Percentiles rank a stretch among this genome's conserved stretches.
Conservation (phyloP, 2,797 vertebrate species). For the Anniella stebbinsi region DNA sequence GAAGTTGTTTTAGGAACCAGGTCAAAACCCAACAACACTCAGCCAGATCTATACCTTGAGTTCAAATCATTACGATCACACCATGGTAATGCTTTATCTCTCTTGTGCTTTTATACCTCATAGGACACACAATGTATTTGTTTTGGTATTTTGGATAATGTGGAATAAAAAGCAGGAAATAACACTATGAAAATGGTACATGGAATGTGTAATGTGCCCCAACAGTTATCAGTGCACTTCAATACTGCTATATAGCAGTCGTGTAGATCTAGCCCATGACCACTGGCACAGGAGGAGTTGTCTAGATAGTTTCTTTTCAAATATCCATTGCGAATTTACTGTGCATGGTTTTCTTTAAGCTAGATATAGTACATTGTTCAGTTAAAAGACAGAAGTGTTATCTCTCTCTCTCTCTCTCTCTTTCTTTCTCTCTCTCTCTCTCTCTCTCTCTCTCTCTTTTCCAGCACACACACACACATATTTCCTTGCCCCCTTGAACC, state of each 20-base stretch:
- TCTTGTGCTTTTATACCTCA: too few species aligned
- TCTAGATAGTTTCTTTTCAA: constrained; percentile 17
- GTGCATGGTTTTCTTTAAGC: background rate
- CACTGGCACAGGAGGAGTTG: constrained; percentile 3
- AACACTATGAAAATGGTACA: too few species aligned
- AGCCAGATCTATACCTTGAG: too few species aligned
- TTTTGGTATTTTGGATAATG: too few species aligned
- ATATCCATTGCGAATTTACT: background rate
- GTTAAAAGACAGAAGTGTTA: constrained; percentile 2
- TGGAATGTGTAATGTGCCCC: too few species aligned
- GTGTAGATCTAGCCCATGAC: background rate
- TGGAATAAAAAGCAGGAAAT: too few species aligned
- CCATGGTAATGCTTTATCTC: too few species aligned
- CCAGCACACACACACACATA: background rate
- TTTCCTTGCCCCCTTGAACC: constrained; percentile 61
- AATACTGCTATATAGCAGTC: too few species aligned
- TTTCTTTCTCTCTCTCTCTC: background rate
- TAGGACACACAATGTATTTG: too few species aligned
- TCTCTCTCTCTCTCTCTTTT: background rate
- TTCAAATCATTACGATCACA: too few species aligned
- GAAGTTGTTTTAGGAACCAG: background rate
- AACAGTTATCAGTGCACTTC: too few species aligned
- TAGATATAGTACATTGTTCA: constrained; percentile 34
- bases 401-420: background rate
- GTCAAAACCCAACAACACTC: background rate